Base-by-base conservation (phyloP, 64 coral and sea anemone species). In the Pachyseris speciosa region DNA sequence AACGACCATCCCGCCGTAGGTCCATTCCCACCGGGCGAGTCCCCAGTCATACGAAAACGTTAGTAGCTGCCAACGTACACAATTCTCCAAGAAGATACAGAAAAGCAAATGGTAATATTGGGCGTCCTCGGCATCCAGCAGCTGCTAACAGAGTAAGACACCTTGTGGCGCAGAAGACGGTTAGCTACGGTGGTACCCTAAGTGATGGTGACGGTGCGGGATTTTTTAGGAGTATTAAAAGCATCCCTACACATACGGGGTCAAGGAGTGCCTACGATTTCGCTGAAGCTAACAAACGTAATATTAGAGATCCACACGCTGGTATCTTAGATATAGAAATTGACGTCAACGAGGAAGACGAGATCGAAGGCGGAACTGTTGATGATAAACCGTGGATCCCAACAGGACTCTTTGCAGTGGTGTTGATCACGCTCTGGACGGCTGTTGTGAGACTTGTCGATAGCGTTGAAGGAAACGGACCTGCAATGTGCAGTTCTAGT, bases 341-440 rank as follows among this genome's bases (percentile, higher is more conserved):
- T 38, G 76, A 90, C 31, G 51, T 61, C 30, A 53, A 24, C 19
- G 91, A 87, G 19, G 59, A 69, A 3, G 45, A 67, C 33, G 92
- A 65, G 13, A 41, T 3, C 20, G 58, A 84, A 17, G 50, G 37
- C 2, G 34, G 39, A 31, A 67, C 73, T 7, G 78, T 22, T 60
- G 84, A 96, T 31, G 64, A 80, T 28, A 71, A 73, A 3, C 64
- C 91, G 9, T 97, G 95, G 95, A 78, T 83, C 51, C 95, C 95
- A 20, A 97, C 86, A 1, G 95, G 95, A 58, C 84, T 90, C 44
- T 97, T 75, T 57, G 86, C 86, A 16, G 91, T 89, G 15, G 86
- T 97, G 38, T 26, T 90, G 1, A 76, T 97, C n/a, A 97, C 90
- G 1, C 67, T 88, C 7, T 97, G 95, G 95, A 86, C 95, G 9